Conservation (phyloP, 2,888 invertebrate genomes). For the Camptogramma bilineatum region DNA sequence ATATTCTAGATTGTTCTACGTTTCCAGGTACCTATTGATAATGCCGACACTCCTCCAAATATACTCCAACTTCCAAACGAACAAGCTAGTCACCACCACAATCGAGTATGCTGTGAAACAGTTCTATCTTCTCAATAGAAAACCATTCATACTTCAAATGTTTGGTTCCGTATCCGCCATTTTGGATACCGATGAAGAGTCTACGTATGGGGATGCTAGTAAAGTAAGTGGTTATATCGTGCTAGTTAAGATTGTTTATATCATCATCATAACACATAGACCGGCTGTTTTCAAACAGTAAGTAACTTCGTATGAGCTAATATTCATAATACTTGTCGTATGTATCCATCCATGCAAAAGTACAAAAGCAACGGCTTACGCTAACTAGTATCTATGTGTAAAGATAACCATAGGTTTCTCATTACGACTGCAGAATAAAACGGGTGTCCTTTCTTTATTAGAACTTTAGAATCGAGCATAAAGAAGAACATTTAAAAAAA, state of each 20-base stretch:
- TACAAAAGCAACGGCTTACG: too few species aligned
- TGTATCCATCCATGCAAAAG: too few species aligned
- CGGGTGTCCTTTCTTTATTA: too few species aligned
- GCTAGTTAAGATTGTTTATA: not conserved
- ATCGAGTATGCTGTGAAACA: conserved; percentile 99
- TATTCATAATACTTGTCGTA: too few species aligned
- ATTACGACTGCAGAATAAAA: too few species aligned
- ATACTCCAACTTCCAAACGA: conserved; percentile 99
- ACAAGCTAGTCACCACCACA: conserved; percentile 96
- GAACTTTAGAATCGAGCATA: too few species aligned
- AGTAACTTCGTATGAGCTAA: too few species aligned
- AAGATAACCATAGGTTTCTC: too few species aligned
- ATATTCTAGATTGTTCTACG: not conserved
- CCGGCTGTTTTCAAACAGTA: too few species aligned
- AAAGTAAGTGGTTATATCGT: conserved; percentile 85
- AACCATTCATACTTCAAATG: conserved; percentile 99
- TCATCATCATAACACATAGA: too few species aligned
- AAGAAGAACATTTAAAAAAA: too few species aligned
- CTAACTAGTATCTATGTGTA: too few species aligned
- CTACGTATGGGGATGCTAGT: conserved; percentile 95
- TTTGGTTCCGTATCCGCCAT: conserved; percentile 99
- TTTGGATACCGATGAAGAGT: conserved; percentile 95
- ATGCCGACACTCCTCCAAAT: conserved; percentile 99
- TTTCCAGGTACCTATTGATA: conserved; percentile 94
- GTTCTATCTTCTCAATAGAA: conserved; percentile 98